These are phyloP conservation scores for Ailurus styani DNA, from an alignment of 2,113 vertebrate genomes.

Conservation along the genomic window DNA sequence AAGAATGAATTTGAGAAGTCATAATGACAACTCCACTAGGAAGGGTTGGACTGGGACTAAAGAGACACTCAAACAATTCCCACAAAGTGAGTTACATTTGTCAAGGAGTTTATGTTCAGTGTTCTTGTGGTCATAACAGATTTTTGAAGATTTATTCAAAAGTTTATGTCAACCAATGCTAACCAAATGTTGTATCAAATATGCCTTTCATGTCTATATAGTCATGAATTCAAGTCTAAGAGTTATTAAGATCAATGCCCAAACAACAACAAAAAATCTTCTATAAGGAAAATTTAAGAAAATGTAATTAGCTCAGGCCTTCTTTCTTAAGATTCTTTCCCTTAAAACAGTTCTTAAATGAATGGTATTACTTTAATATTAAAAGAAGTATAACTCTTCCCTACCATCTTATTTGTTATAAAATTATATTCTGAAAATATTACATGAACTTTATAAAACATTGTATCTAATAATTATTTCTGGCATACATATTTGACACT, in stretches of 20 bases:
- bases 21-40: not conserved
- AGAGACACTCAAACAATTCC: not conserved
- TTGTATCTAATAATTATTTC: not conserved
- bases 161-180: not conserved
- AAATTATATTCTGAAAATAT: not conserved
- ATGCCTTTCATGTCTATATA: not conserved
- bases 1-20: not conserved
- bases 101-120: not conserved
- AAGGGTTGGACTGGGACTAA: not conserved
- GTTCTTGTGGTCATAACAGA: not conserved
- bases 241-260: not conserved
- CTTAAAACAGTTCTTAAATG: not conserved
- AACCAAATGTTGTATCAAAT: conserved; percentile 30
- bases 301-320: not conserved
- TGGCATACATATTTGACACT: not conserved
- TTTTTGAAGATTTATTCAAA: conserved; percentile 48
- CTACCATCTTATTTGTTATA: not conserved
- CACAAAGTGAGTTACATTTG: not conserved
- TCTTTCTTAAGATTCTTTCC: not conserved
- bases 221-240: not conserved
- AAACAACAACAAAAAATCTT: not conserved
- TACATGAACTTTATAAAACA: not conserved
- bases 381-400: not conserved
- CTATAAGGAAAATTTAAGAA: not conserved
- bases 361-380: not conserved